Conservation (phyloP, 2,888 invertebrate species). For the Orthosia gothica region DNA sequence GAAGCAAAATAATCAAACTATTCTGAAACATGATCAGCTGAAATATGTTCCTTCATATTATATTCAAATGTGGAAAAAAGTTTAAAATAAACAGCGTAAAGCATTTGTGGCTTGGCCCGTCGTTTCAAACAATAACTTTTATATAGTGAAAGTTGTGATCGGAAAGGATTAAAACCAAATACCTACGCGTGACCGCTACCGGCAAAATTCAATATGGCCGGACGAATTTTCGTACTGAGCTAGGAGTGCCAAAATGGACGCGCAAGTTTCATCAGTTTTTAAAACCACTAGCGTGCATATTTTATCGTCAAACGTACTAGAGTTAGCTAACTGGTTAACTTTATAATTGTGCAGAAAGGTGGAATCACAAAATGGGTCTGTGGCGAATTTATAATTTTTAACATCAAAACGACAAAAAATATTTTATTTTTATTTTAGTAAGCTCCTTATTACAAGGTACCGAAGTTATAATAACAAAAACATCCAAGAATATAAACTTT, state of each 20-base stretch:
- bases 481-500: background rate
- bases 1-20: background rate
- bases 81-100: conserved; percentile 39
- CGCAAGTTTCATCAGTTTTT: conserved; percentile 21
- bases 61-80: background rate
- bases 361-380: background rate
- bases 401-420: background rate
- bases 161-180: conserved; percentile 45
- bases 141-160: conserved; percentile 39
- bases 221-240: conserved; percentile 5
- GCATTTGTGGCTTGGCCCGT: background rate
- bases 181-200: conserved; percentile 5
- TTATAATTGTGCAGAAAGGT: conserved; percentile 25
- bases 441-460: background rate
- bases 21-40: background rate
- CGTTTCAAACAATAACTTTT: conserved; percentile 39
- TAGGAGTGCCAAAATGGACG: conserved; percentile 16
- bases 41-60: background rate
- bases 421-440: background rate
- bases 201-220: conserved; percentile 46
- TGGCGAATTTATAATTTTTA: background rate
- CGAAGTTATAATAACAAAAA: background rate
- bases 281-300: conserved; percentile 4
- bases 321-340: conserved; percentile 22
- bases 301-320: conserved; percentile 12